Evolutionary conservation across 2,888 invertebrate genomes (phyloP).

Genomic region (Rhamnusium bicolor): DNA sequence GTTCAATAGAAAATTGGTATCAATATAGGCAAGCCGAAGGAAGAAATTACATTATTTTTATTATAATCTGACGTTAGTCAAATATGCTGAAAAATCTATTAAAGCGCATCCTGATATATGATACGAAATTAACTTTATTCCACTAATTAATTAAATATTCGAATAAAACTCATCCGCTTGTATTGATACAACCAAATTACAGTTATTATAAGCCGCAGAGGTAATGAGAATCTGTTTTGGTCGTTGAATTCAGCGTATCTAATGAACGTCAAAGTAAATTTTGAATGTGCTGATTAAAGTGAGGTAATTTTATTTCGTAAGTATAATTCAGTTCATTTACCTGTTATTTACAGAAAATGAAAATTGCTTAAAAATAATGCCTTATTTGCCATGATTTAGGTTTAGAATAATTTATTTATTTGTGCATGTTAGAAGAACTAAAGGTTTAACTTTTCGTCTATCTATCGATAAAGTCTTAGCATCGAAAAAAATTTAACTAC

Average conservation of each 20-base stretch:
- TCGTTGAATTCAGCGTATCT: neutral
- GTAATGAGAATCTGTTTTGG: slow-evolving; percentile 3
- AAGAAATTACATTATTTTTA: too few species aligned
- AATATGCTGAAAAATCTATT: neutral
- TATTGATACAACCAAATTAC: neutral
- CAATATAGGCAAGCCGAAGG: too few species aligned
- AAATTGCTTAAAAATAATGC: neutral
- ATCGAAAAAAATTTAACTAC: too few species aligned
- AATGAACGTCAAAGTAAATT: slow-evolving; percentile 7
- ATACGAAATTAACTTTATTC: neutral
- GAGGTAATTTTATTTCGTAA: neutral
- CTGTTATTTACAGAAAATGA: neutral
- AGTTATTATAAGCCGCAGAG: neutral
- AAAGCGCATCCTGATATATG: too few species aligned
- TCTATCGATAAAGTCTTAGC: too few species aligned
- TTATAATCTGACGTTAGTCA: neutral
- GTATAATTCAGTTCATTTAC: neutral
- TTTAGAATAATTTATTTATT: too few species aligned
- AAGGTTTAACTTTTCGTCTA: too few species aligned
- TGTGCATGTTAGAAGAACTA: too few species aligned
- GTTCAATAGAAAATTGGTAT: too few species aligned
- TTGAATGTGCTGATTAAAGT: neutral
- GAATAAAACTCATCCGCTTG: neutral
- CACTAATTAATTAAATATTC: neutral
- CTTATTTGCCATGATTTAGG: too few species aligned